Evolutionary conservation across 2,797 vertebrate species (phyloP).

Genomic region (Hephaestus fuliginosus): DNA sequence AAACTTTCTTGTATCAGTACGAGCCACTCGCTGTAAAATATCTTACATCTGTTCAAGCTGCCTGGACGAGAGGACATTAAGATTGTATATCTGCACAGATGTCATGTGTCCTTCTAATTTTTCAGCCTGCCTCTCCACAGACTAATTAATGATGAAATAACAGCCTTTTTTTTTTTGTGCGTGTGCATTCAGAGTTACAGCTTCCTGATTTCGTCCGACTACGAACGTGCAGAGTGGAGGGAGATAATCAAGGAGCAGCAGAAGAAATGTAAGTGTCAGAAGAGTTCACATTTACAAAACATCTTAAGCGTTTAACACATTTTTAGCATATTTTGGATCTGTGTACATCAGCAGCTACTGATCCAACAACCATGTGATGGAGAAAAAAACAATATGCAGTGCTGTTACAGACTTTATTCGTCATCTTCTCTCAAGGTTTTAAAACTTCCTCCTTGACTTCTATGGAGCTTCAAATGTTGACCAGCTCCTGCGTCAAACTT

Average conservation of each 20-base stretch:
- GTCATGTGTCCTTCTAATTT: neutral
- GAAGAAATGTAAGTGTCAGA: conserved; percentile 93
- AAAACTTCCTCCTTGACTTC: conserved; percentile 95
- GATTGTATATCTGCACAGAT: neutral
- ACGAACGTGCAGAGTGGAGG: conserved; percentile 96
- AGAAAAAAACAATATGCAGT: neutral
- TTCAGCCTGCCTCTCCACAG: neutral
- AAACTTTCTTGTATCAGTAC: conserved; percentile 7
- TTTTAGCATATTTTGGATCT: neutral
- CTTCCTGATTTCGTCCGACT: conserved; percentile 96
- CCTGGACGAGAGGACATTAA: neutral
- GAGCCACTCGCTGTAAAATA: neutral
- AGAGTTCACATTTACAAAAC: neutral
- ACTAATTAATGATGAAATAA: neutral
- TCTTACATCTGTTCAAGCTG: conserved; percentile 16
- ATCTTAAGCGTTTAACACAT: neutral
- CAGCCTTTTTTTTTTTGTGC: neutral
- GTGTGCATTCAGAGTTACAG: conserved; percentile 89
- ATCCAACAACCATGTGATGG: neutral
- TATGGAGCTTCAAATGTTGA: conserved; percentile 97
- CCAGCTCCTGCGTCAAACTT: conserved; percentile 97
- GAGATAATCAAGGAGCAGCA: conserved; percentile 96
- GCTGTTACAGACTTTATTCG: neutral
- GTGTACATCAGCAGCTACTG: too few species aligned
- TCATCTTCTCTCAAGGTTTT: conserved; percentile 85